Evolutionary conservation across 2,888 invertebrate genomes (phyloP).

Genomic region (Clitarchus hookeri): DNA sequence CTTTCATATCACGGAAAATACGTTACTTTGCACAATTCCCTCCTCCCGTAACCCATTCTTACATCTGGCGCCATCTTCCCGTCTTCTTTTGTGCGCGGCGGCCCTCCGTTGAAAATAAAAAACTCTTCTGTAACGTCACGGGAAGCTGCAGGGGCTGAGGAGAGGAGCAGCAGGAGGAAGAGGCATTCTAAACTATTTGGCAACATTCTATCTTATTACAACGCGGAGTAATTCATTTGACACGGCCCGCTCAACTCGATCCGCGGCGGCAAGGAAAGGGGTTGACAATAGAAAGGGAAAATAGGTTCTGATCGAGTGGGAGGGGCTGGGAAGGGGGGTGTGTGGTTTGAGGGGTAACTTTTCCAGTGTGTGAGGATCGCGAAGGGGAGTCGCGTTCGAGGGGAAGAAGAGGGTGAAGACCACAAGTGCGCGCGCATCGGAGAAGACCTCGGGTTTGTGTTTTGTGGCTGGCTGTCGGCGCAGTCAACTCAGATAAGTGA

Average conservation of each 20-base stretch:
- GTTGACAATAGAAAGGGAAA: background rate
- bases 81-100: background rate
- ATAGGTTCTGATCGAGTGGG: background rate
- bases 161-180: background rate
- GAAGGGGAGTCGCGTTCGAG: background rate
- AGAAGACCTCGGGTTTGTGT: background rate
- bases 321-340: background rate
- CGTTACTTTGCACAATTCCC: constrained; percentile 39
- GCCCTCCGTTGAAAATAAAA: constrained; percentile 17
- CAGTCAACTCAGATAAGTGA: too few relatives aligned
- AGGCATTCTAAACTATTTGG: constrained; percentile 35
- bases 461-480: background rate
- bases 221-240: constrained; percentile 38
- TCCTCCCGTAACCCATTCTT: constrained; percentile 10
- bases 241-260: constrained; percentile 11
- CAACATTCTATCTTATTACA: constrained; percentile 30
- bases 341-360: constrained; percentile 18
- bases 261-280: background rate
- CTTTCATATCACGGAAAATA: constrained; percentile 35
- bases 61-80: constrained; percentile 24
- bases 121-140: constrained; percentile 11
- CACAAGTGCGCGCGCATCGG: constrained; percentile 15
- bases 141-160: background rate
- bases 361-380: background rate
- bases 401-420: constrained; percentile 24